Evolutionary conservation across 2,113 vertebrate species (phyloP), one percentile per base, ranked within the genome.

Genomic region (Thryonomys swinderianus): DNA sequence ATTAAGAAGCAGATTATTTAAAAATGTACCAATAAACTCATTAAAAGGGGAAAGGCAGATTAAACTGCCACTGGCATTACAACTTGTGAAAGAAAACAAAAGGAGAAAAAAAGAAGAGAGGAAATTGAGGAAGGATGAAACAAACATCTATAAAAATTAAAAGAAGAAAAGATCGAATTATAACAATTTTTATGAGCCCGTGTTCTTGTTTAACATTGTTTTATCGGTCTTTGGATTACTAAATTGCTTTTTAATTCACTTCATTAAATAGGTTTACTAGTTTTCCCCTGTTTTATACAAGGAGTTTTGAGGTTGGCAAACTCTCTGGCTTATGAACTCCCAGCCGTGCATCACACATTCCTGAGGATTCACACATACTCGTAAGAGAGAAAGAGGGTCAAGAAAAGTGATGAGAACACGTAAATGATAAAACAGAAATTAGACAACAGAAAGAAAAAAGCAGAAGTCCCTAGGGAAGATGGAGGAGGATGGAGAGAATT

Each of bases 331-430:
- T 25, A n/a, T 2, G 11, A 25, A 42, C 11, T 23, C 51, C 57
- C 12, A 61, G 42, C 73, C 3, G 34, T 0, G 1, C 27, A 34
- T 25, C 32, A 14, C 4, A 17, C 34, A 45, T 0, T 13, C 2
- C 27, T 3, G 27, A 40, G 27, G 78, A 62, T 57, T 12, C 16
- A 82, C 32, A 69, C 0, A 7, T 7, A 14, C 4, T 83, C 76
- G 69, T 14, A 5, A 55, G 66, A 92, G 20, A 51, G 37, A 71
- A 79, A n/a, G 34, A 86, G 16, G 88, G 14, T 27, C 7, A 51
- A 55, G 42, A 78, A 25, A 48, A 45, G 48, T 23, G 57, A 37
- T 14, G 11, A 42, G 9, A 88, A 32, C 18, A 55, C 53, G 34
- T 6, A 37, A 62, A 34, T 12, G 74, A 18, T 27, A 7, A 34